Evolutionary conservation across 2,797 vertebrate genomes (phyloP).

Genomic region (Nyctalus aviator): DNA sequence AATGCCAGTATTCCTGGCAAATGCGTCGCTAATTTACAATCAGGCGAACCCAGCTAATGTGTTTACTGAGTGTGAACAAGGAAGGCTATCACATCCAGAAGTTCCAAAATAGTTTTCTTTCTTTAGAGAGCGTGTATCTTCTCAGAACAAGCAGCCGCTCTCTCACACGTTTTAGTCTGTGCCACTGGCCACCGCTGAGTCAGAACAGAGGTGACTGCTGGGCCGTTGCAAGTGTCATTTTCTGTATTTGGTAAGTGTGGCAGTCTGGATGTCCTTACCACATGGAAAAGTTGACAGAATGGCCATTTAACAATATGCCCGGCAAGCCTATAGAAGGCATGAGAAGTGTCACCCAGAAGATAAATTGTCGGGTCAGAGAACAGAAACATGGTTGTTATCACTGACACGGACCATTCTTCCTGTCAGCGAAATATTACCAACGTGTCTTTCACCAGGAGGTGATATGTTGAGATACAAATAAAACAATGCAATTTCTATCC

Average conservation of each 20-base stretch:
- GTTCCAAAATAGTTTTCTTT: constrained; percentile 80
- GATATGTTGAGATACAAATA: constrained; percentile 71
- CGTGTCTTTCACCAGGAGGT: constrained; percentile 53
- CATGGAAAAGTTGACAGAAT: constrained; percentile 71
- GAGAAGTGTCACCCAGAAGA: constrained; percentile 65
- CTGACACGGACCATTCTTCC: constrained; percentile 61
- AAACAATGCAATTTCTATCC: constrained; percentile 77
- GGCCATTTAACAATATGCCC: constrained; percentile 59
- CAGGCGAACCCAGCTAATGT: constrained; percentile 70
- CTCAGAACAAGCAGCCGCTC: neutral
- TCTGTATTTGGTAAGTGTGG: constrained; percentile 70
- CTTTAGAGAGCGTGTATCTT: constrained; percentile 76
- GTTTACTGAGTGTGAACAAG: constrained; percentile 81
- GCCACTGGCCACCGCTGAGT: constrained; percentile 44
- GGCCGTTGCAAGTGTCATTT: constrained; percentile 31
- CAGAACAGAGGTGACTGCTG: constrained; percentile 65
- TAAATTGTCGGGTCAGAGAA: constrained; percentile 27
- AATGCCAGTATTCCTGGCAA: constrained; percentile 47
- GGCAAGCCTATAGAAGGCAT: constrained; percentile 56
- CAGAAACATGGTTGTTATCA: neutral
- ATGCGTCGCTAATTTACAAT: constrained; percentile 57
- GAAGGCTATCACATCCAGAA: constrained; percentile 70
- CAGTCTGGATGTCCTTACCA: constrained; percentile 73
- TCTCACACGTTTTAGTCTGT: constrained; percentile 45
- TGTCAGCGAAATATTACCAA: constrained; percentile 68